Evolutionary conservation across 2,797 vertebrate genomes (phyloP).

Genomic region (Coilia nasus): DNA sequence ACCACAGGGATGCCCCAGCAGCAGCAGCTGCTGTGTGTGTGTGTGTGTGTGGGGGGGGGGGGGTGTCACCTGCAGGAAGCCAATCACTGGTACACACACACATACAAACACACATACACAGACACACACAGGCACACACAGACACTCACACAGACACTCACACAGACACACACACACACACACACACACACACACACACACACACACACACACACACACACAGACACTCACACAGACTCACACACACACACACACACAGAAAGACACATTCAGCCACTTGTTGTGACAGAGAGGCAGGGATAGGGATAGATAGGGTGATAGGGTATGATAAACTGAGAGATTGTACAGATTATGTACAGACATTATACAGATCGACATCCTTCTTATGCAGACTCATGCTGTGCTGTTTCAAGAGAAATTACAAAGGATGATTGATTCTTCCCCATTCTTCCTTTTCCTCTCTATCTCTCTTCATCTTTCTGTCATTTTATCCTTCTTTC

Average conservation of each 20-base stretch:
- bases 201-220: no score
- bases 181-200: constrained; percentile 1
- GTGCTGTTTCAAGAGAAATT: not conserved
- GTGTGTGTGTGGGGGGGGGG: constrained; percentile 38
- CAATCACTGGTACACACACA: no score
- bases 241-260: not conserved
- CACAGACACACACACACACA: no score
- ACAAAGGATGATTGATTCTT: not conserved
- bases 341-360: no score
- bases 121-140: not conserved
- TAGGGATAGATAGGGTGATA: constrained; percentile 53
- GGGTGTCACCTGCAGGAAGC: constrained; percentile 34
- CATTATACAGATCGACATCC: no score
- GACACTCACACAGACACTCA: not conserved
- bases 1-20: no score
- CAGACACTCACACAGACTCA: not conserved
- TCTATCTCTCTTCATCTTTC: not conserved
- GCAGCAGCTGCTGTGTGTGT: constrained; percentile 32
- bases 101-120: no score
- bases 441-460: not conserved
- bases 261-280: not conserved
- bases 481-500: not conserved
- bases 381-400: not conserved
- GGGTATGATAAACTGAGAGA: no score
- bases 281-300: constrained; percentile 58